Evolutionary conservation across 2,797 vertebrate genomes (phyloP).

Genomic region (Rhabdophis nuchalis): DNA sequence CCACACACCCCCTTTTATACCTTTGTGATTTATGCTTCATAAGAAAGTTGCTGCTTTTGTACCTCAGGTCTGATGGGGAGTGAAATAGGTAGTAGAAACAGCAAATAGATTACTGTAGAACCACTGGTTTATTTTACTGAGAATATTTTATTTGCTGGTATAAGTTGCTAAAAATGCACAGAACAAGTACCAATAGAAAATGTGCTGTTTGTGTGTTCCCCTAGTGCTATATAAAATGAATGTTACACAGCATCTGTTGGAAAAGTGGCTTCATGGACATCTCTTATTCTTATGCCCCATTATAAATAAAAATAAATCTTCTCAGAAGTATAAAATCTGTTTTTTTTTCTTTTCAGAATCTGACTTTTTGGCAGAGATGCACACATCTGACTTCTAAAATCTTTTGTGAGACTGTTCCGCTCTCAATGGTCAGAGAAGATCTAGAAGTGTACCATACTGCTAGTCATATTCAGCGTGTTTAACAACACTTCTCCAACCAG

Average conservation of each 20-base stretch:
- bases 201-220: conserved; percentile 74
- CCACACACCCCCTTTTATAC: conserved; percentile 45
- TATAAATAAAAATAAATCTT: conserved; percentile 85
- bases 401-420: conserved; percentile 63
- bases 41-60: conserved; percentile 71
- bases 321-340: conserved; percentile 82
- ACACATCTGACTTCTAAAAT: conserved; percentile 68
- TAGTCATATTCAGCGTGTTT: conserved; percentile 79
- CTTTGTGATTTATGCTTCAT: conserved; percentile 53
- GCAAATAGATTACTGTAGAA: conserved; percentile 80
- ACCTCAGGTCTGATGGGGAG: conserved; percentile 70
- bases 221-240: conserved; percentile 80
- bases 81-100: conserved; percentile 78
- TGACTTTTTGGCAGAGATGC: conserved; percentile 78
- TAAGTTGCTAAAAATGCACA: conserved; percentile 82
- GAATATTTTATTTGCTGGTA: conserved; percentile 84
- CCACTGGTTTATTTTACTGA: conserved; percentile 77
- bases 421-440: conserved; percentile 65
- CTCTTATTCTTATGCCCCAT: conserved; percentile 75
- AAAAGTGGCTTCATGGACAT: conserved; percentile 79
- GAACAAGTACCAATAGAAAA: conserved; percentile 81
- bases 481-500: conserved; percentile 75
- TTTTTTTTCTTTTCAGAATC: conserved; percentile 68
- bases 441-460: conserved; percentile 70
- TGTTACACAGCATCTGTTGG: conserved; percentile 77